Conservation (phyloP, 2,797 vertebrate species). For the Mastacembelus armatus region DNA sequence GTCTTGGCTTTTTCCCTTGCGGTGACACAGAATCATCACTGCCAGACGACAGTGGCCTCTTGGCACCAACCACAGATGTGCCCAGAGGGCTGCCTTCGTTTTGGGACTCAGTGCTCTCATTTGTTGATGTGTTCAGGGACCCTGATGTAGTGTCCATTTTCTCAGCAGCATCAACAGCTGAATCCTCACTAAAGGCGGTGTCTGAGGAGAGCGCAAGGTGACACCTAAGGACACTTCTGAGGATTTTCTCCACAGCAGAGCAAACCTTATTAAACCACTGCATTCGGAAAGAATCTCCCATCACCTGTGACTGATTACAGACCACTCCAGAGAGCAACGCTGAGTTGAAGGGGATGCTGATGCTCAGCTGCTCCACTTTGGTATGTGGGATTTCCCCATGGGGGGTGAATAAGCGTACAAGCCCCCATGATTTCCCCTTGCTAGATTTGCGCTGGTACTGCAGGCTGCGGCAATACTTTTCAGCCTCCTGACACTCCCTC, state of each 20-base stretch:
- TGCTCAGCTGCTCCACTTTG: slow-evolving; percentile 52
- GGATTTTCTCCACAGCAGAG: slow-evolving; percentile 70
- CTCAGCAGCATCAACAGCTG: background rate
- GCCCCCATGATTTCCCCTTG: slow-evolving; percentile 90
- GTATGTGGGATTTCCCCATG: slow-evolving; percentile 27
- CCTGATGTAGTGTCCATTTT: slow-evolving; percentile 53
- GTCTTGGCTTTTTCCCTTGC: slow-evolving; percentile 62
- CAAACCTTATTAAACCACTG: slow-evolving; percentile 82
- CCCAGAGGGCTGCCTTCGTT: slow-evolving; percentile 33
- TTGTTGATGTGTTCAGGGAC: slow-evolving; percentile 55
- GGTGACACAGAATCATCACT: slow-evolving; percentile 51
- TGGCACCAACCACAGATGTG: slow-evolving; percentile 51
- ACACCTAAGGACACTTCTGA: slow-evolving; percentile 84
- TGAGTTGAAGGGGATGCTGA: slow-evolving; percentile 80
- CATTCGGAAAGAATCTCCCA: slow-evolving; percentile 69
- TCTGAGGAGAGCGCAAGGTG: slow-evolving; percentile 61
- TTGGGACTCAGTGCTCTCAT: slow-evolving; percentile 52
- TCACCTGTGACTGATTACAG: slow-evolving; percentile 62
- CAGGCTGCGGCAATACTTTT: slow-evolving; percentile 91
- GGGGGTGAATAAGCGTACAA: slow-evolving; percentile 89
- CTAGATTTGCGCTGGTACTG: slow-evolving; percentile 87
- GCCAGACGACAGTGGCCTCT: slow-evolving; percentile 68
- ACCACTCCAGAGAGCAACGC: slow-evolving; percentile 69
- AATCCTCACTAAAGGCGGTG: background rate
- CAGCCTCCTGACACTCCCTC: slow-evolving; percentile 84